Evolutionary conservation across 37 sponge, comb jelly and placozoan species (phyloP).

Genomic region (Ephydatia muelleri): DNA sequence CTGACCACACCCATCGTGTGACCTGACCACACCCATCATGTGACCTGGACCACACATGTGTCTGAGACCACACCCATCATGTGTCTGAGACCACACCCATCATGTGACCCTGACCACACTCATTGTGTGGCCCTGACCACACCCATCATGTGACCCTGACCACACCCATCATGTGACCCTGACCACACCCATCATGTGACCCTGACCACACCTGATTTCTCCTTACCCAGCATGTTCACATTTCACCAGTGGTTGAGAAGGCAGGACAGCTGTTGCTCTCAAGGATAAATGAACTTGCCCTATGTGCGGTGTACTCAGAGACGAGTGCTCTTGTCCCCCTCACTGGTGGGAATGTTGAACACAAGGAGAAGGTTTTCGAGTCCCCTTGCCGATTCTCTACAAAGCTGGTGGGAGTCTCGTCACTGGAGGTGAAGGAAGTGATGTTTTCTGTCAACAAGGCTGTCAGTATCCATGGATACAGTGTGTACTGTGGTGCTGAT

Average conservation of each 20-base stretch:
- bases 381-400: constrained; percentile 43
- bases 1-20: neutral
- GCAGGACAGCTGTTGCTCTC: constrained; percentile 69
- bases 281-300: constrained; percentile 75
- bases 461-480: constrained; percentile 55
- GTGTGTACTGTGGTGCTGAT: constrained; percentile 44
- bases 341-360: constrained; percentile 25
- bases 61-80: constrained; percentile 5
- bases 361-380: constrained; percentile 45
- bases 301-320: constrained; percentile 72
- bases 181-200: neutral
- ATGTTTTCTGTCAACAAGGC: constrained; percentile 71
- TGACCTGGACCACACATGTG: neutral
- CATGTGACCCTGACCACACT: constrained; percentile 16
- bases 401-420: constrained; percentile 38
- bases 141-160: neutral
- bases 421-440: constrained; percentile 37
- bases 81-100: neutral
- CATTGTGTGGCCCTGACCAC: neutral
- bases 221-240: neutral
- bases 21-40: neutral
- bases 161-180: neutral
- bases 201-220: neutral
- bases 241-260: constrained; percentile 51
- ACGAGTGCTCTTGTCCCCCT: constrained; percentile 42